Evolutionary conservation across 2,113 vertebrate genomes (phyloP), one percentile per base, ranked within the genome.

Genomic region (Tiliqua scincoides): DNA sequence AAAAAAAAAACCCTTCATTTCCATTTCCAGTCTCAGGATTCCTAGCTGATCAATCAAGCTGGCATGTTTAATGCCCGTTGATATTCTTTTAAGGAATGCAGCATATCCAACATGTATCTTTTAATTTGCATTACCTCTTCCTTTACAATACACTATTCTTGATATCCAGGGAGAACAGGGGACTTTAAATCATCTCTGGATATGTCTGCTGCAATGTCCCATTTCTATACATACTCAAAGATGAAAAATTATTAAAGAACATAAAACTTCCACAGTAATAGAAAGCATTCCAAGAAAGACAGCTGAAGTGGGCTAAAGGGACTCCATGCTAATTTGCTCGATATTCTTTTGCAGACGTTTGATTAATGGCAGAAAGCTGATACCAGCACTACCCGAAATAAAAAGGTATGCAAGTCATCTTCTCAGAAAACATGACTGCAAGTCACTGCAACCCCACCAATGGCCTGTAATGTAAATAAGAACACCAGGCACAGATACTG

Each of bases 161-260:
- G 82, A 89, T 5, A 83, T n/a, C 57, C 76, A 79, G 30, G 7
- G 20, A 17, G 54, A 76, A 62, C 54, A 32, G 9, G n/a, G 27
- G 30, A 72, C 54, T 77, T 79, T 43, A 71, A 85, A 59, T 85
- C 67, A 89, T 85, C 83, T 93, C 52, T 84, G 43, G 52, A 82
- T 74, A 87, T 92, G 30, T 17, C 59, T 83, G 86, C 17, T 48
- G 61, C 83, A 84, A 72, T n/a, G 89, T 89, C 63, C 30, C 63
- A 78, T 84, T 70, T 79, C 43, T 23, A 6, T 18, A 30, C 62
- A 20, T 37, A 61, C 72, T 91, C 15, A 82, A 57, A 76, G 62
- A 89, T 72, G 57, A 91, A 88, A 93, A 90, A 18, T 88, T 32
- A 57, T 6, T 63, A 32, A 71, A 37, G 54, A 93, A 88, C 54